phyloP scores from a whole-genome alignment of 2,888 invertebrate species.

The Corbicula japonica region DNA sequence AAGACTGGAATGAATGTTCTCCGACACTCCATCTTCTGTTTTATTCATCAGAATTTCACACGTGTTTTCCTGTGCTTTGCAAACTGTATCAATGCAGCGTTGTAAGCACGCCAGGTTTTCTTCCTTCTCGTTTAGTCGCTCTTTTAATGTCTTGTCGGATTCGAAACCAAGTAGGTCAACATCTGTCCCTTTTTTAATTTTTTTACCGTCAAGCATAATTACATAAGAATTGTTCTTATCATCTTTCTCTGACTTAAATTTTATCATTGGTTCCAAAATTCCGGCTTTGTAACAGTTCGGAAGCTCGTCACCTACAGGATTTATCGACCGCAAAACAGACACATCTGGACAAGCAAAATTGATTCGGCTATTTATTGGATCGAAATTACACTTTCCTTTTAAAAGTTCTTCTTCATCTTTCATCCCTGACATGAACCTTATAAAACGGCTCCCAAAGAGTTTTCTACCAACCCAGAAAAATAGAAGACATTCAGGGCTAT shows the following conservation, averaged over 20 bases:
- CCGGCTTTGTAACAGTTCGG: neutral
- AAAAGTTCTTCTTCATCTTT: slow-evolving; percentile 16
- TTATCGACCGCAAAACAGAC: neutral
- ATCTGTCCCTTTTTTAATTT: slow-evolving; percentile 13
- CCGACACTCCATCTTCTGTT: too few relatives aligned
- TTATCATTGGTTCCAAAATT: slow-evolving; percentile 8
- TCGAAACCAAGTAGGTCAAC: slow-evolving; percentile 21
- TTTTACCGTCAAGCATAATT: slow-evolving; percentile 29
- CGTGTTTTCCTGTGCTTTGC: too few relatives aligned
- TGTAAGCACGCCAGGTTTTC: too few relatives aligned
- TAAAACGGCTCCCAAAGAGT: slow-evolving; percentile 16
- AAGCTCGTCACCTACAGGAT: slow-evolving; percentile 14
- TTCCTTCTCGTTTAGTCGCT: slow-evolving; percentile 3
- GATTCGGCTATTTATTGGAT: slow-evolving; percentile 1
- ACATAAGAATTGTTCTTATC: slow-evolving; percentile 13
- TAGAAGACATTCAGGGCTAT: neutral
- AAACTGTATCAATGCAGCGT: too few relatives aligned
- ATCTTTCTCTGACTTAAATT: slow-evolving; percentile 12
- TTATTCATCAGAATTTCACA: too few relatives aligned
- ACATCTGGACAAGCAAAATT: slow-evolving; percentile 26
- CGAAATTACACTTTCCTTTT: neutral
- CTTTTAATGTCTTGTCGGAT: neutral
- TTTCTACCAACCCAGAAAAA: slow-evolving; percentile 13
- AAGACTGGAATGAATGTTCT: too few relatives aligned
- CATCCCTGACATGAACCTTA: slow-evolving; percentile 25